Conservation (phyloP, 35 echinoderm and acorn worm species). For the Nesometra sesokonis region DNA sequence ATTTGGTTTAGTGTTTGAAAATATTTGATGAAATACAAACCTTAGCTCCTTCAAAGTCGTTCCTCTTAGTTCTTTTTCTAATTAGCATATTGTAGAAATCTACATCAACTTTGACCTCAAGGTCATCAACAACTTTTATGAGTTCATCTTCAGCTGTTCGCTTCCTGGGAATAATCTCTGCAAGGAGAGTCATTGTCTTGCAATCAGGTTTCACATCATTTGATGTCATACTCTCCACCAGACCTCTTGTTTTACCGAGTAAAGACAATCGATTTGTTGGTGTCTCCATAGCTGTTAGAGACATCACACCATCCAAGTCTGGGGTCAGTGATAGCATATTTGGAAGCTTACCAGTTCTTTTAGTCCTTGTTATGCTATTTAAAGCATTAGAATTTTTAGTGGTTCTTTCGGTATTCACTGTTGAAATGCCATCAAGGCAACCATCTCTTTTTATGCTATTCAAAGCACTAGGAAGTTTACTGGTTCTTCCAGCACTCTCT, state of each 20-base stretch:
- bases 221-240: constrained; percentile 55
- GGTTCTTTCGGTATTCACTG: too few species aligned
- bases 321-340: constrained; percentile 55
- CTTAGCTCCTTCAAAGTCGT: constrained; percentile 63
- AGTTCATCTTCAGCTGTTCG: constrained; percentile 44
- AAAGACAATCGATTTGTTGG: constrained; percentile 54
- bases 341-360: constrained; percentile 1
- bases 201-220: constrained; percentile 54
- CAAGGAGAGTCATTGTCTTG: constrained; percentile 50
- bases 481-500: too few species aligned
- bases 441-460: too few species aligned
- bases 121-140: constrained; percentile 36
- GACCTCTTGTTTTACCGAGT: constrained; percentile 42
- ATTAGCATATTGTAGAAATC: constrained; percentile 89
- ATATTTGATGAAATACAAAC: constrained; percentile 18
- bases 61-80: constrained; percentile 41
- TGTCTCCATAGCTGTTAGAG: constrained; percentile 27
- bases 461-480: too few species aligned
- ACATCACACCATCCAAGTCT: constrained; percentile 39
- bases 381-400: too few species aligned
- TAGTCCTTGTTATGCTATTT: too few species aligned
- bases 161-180: constrained; percentile 52
- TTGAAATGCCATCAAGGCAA: too few species aligned
- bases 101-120: constrained; percentile 47
- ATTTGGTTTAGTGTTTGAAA: too few species aligned